A percentile compares a stretch with the other conserved stretches of the same genome.
phyloP scores from a whole-genome alignment of 2,797 vertebrate species.

The Tokudaia muenninki region DNA sequence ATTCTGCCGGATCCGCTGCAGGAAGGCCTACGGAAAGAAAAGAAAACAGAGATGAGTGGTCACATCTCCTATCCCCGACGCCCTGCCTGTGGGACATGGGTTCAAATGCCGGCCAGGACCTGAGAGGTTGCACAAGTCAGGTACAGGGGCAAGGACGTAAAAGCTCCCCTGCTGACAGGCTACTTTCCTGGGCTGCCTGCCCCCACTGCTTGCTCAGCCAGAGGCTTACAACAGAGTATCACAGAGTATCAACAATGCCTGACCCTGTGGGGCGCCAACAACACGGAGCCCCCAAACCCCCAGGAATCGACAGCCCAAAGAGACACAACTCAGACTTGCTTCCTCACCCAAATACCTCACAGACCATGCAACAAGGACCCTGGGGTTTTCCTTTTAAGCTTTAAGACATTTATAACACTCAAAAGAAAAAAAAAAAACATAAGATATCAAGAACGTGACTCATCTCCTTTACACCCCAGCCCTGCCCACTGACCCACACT shows the following conservation, averaged over 20 bases:
- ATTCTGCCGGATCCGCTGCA: slow-evolving; percentile 96
- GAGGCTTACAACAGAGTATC: too few species aligned
- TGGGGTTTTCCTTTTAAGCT: neutral
- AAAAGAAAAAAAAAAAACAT: neutral
- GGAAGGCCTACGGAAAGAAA: slow-evolving; percentile 92
- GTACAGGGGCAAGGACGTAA: neutral
- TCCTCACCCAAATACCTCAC: neutral
- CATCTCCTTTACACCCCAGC: neutral
- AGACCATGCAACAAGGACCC: neutral
- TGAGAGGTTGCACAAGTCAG: fast-evolving
- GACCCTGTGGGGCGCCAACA: neutral
- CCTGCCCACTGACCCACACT: neutral
- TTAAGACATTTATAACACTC: neutral
- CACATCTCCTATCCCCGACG: fast-evolving
- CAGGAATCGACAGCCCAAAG: neutral
- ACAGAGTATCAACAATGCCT: neutral
- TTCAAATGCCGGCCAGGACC: neutral
- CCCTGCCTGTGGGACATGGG: fast-evolving
- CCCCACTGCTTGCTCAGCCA: neutral
- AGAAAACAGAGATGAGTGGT: slow-evolving; percentile 38
- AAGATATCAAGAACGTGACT: neutral
- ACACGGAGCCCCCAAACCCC: neutral
- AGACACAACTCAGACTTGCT: neutral
- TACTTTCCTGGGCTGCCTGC: neutral
- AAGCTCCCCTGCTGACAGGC: neutral